Base-by-base conservation (phyloP, 2,797 vertebrate species). In the Lindbergichthys nudifrons region DNA sequence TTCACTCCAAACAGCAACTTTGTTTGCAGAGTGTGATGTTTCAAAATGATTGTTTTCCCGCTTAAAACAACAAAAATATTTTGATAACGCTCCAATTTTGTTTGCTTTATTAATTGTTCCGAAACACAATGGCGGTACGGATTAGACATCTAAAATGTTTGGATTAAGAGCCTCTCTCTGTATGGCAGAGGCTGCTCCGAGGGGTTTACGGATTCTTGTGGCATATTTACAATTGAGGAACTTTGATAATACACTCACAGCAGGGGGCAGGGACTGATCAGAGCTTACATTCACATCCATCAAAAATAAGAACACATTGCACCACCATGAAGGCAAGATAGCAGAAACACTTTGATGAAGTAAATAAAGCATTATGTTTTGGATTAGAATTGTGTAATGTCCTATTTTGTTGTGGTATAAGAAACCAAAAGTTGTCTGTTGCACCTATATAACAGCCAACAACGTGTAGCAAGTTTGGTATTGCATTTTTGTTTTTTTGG, bases 151-250 rank as follows among this genome's bases (percentile, higher is more conserved):
- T 39, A 45, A 18, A 53, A 58, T 21, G 11, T 30, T 63, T 13
- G 60, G 48, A 30, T 73, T 58, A 3, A 2, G 41, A 54, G 48
- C 41, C 9, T 67, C 58, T 58, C 30, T 48, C 42, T 71, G 26
- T 39, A 30, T 18, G 19, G 15, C 67, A 47, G 15, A 50, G 30
- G 26, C 36, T 9, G 6, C 32, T 9, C 32, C 32, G 32, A 36
- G 32, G 32, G 14, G 12, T 30, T 48, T 41, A 15, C 32, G 19
- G 39, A 39, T 45, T 46, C 39, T 46, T 39, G 21, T 66, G 57
- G 19, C 46, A 45, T 52, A 58, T 14, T 58, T 39, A 66, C 18
- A 14, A 50, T 70, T n/a, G 32, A 18, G 23, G 4, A n/a, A 52
- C 19, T 15, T 42, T 50, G 41, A 30, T 8, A 60, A 64, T 26